Evolutionary conservation across 2,113 vertebrate species (phyloP).

Genomic region (Gadus chalcogrammus): DNA sequence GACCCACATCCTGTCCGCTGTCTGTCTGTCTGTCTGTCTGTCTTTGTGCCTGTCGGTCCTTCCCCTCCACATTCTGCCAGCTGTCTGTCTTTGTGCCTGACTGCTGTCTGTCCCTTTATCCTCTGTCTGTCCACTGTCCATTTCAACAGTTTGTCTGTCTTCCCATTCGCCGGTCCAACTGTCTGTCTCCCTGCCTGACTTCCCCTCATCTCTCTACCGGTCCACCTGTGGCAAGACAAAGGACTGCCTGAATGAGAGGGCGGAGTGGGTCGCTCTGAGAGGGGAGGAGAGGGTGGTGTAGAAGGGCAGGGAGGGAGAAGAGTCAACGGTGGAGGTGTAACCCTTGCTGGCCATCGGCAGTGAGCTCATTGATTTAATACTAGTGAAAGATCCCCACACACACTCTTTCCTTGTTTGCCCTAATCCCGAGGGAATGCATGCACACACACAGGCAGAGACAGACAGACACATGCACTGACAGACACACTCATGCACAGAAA

Average conservation of each 20-base stretch:
- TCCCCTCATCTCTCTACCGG: conserved; percentile 3
- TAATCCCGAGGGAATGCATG: not conserved
- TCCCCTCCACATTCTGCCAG: too few species aligned
- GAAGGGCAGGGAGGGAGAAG: conserved; percentile 1
- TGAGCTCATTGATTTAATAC: conserved; percentile 47
- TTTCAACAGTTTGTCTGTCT: not conserved
- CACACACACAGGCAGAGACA: conserved; percentile 22
- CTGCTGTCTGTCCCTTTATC: not conserved
- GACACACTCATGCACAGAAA: conserved; percentile 13
- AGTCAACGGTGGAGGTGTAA: conserved; percentile 42
- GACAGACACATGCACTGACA: conserved; percentile 23
- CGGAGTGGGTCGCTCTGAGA: not conserved
- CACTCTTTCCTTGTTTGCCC: not conserved
- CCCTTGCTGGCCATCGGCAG: conserved; percentile 36
- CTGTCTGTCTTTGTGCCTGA: too few species aligned
- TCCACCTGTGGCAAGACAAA: conserved; percentile 52
- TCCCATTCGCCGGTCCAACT: not conserved
- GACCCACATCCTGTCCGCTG: too few species aligned
- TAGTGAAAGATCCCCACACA: conserved; percentile 55
- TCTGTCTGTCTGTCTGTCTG: too few species aligned
- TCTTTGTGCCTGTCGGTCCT: too few species aligned
- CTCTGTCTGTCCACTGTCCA: not conserved
- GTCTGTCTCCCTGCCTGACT: conserved; percentile 1
- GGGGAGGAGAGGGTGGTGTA: not conserved
- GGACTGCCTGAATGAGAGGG: conserved; percentile 33